Evolutionary conservation across 53 echinoderm and acorn worm species (phyloP), one percentile per base, ranked within the genome.

Genomic region (Astropecten irregularis): DNA sequence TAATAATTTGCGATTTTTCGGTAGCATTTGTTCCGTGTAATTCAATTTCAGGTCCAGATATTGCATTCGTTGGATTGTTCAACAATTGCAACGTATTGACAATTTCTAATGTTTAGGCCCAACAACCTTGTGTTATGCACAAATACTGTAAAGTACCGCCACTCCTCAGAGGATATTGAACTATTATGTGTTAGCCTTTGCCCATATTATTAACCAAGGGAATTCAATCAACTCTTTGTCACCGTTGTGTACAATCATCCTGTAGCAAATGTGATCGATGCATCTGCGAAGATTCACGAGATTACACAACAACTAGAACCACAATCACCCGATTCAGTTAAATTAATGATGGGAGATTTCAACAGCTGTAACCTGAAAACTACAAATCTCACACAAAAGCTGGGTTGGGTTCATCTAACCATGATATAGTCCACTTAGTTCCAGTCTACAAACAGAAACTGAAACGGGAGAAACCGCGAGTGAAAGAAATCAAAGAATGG

Each of bases 201-300:
- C 8, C 86, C 86, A 11, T 73, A 87, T 55, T 86, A 90, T 35
- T 60, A 82, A 42, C 82, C 83, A 2, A 71, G 86, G 28, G 90
- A 90, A 74, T 60, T 60, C n/a, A n/a, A n/a, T n/a, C n/a, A n/a
- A n/a, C n/a, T n/a, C n/a, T n/a, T n/a, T n/a, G n/a, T n/a, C n/a
- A 60, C 60, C 16, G 60, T 60, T 60, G 60, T 60, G 60, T 60
- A 60, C 16, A 60, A 27, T 27, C 60, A 26, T 27, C 28, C 60
- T 28, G 16, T 30, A 60, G 60, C 60, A 16, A 60, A 60, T 30
- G 60, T 60, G 60, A 27, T 30, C 7, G 29, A 26, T 60, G 60
- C 60, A 60, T 28, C 60, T 60, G 9, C 60, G 25, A 60, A 60
- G 29, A 60, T 60, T 26, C 16, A 28, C 16, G 60, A 60, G 60